These are phyloP conservation scores for Odocoileus hemionus DNA, from an alignment of 2,113 vertebrate genomes.

Conservation along the genomic window DNA sequence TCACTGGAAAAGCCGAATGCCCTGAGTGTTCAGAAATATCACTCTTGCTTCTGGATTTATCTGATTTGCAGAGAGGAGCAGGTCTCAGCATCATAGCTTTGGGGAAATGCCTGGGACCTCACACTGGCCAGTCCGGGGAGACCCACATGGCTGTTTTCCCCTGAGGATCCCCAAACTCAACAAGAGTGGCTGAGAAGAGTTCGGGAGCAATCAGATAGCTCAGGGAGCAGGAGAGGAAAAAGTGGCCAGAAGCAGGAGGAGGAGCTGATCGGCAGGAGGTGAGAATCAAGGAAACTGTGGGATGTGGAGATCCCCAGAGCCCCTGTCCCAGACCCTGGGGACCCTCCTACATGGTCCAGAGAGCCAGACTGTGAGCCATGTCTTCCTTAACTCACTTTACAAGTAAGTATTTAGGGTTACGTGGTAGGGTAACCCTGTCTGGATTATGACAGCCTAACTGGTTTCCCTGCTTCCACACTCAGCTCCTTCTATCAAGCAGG, in stretches of 20 bases:
- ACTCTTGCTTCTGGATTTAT: background rate
- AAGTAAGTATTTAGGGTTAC: background rate
- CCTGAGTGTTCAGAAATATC: constrained; percentile 13
- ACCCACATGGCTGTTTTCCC: background rate
- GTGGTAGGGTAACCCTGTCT: background rate
- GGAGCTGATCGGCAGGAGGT: accelerated
- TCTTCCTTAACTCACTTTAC: background rate
- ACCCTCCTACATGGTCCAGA: background rate
- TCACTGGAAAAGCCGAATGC: background rate
- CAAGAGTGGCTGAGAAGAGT: background rate
- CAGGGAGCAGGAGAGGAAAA: background rate
- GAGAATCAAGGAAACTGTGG: accelerated
- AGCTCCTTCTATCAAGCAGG: background rate
- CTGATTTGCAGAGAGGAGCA: background rate
- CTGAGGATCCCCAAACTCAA: background rate
- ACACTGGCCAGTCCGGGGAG: background rate
- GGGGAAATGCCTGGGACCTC: background rate
- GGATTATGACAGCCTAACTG: background rate
- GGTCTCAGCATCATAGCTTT: background rate
- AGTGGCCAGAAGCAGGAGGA: background rate
- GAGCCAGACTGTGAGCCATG: accelerated
- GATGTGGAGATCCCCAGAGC: background rate
- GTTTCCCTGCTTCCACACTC: background rate
- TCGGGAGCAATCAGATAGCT: background rate
- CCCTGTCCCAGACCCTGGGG: background rate